These are phyloP conservation scores for Callyntrura guangdongensis DNA, from an alignment of 2,888 invertebrate genomes.

Conservation along the genomic window DNA sequence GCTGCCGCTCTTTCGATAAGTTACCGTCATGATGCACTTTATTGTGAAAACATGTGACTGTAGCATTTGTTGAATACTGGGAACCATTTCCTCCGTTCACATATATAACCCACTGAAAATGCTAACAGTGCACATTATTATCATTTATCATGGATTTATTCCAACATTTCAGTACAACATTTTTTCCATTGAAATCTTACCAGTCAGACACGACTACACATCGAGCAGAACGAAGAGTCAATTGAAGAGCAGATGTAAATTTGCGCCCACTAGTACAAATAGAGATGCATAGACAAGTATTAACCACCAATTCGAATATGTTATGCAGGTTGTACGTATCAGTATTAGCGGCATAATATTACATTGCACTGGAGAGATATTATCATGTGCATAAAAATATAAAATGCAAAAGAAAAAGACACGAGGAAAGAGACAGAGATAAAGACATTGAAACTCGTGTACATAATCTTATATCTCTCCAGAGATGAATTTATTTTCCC, in stretches of 20 bases:
- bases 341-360: constrained; percentile 2
- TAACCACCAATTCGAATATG: background rate
- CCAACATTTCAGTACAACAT: constrained; percentile 8
- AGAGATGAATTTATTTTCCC: constrained; percentile 59
- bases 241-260: background rate
- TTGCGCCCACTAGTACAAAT: background rate
- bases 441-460: background rate
- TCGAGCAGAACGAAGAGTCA: background rate
- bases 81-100: constrained; percentile 13
- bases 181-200: background rate
- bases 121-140: constrained; percentile 30
- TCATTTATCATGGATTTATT: constrained; percentile 8
- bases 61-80: constrained; percentile 12
- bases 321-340: background rate
- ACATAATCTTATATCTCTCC: constrained; percentile 55
- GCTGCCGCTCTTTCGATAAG: background rate
- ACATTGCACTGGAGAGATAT: constrained; percentile 43
- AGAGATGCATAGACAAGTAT: background rate
- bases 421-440: background rate
- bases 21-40: background rate
- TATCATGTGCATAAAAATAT: constrained; percentile 30
- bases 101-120: constrained; percentile 25
- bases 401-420: background rate
- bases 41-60: background rate
- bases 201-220: background rate